These are phyloP conservation scores for Tipula unca DNA, from an alignment of 2,888 invertebrate genomes.

Conservation along the genomic window DNA sequence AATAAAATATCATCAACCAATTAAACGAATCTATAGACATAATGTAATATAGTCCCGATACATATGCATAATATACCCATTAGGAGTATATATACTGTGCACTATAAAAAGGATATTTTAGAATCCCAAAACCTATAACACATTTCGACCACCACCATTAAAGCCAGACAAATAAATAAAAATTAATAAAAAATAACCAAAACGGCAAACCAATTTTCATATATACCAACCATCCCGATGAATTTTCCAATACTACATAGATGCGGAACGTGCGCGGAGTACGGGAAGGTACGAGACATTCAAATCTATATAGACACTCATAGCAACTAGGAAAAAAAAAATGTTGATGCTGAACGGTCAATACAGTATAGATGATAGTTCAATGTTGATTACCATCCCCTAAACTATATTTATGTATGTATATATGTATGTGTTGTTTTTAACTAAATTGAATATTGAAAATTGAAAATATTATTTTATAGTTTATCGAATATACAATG, in stretches of 20 bases:
- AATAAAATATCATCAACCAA: not conserved
- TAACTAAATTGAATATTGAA: not conserved
- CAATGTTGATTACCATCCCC: not conserved
- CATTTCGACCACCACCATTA: not conserved
- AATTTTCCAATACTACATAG: not conserved
- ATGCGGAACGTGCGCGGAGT: not conserved
- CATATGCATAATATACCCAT: not conserved
- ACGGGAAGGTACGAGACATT: not conserved
- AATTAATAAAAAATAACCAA: not conserved
- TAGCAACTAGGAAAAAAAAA: not conserved
- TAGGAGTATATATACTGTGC: not conserved
- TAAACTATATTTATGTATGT: not conserved
- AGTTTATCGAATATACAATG: not conserved
- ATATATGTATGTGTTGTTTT: not conserved
- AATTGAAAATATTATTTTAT: not conserved
- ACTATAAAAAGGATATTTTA: no score
- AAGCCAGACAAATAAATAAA: not conserved
- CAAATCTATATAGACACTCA: not conserved
- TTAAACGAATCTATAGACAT: not conserved
- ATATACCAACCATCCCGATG: not conserved
- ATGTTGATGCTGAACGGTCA: not conserved
- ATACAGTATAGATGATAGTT: not conserved
- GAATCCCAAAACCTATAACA: not conserved
- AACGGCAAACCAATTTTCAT: not conserved
- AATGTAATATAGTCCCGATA: not conserved